A percentile compares a stretch with the other conserved stretches of the same genome.
These are phyloP conservation scores for Monoplex corrugatus DNA, from an alignment of 2,888 invertebrate genomes.

Conservation along the genomic window DNA sequence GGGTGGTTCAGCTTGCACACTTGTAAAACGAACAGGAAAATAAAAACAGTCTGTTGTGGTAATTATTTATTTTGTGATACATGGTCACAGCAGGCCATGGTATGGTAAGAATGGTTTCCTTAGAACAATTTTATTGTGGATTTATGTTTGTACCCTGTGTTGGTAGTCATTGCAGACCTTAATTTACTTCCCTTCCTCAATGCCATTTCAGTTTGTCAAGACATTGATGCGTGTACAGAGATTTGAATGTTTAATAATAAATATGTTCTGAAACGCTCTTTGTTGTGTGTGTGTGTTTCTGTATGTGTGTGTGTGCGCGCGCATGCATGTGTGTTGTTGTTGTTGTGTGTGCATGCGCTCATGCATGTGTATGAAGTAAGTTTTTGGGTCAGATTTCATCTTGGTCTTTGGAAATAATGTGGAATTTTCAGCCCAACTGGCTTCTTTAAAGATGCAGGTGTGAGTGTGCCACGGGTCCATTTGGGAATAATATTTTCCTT, in stretches of 20 bases:
- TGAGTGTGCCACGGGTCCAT: too few species aligned
- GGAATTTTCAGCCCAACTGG: too few species aligned
- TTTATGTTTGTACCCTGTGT: slow-evolving; percentile 2
- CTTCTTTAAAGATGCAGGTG: too few species aligned
- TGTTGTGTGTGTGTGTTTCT: too few species aligned
- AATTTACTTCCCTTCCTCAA: background rate
- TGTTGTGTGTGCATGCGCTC: background rate
- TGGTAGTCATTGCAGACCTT: background rate
- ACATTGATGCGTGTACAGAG: slow-evolving; percentile 26
- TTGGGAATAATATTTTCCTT: too few species aligned
- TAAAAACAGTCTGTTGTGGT: background rate
- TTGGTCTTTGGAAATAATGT: background rate
- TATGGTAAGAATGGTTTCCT: background rate
- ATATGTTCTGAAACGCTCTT: slow-evolving; percentile 6
- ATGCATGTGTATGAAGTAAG: background rate
- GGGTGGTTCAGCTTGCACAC: too few species aligned
- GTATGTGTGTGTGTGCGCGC: background rate
- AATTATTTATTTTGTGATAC: slow-evolving; percentile 24
- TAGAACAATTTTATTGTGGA: background rate
- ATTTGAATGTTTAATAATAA: slow-evolving; percentile 38
- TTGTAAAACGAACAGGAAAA: too few species aligned
- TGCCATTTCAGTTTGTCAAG: slow-evolving; percentile 16
- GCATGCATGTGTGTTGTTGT: background rate
- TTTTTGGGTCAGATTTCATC: background rate
- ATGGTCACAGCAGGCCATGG: background rate